Percentiles rank a stretch among this genome's conserved stretches.
Conservation (phyloP, 2,888 invertebrate species). For the Onthophagus sagittarius region DNA sequence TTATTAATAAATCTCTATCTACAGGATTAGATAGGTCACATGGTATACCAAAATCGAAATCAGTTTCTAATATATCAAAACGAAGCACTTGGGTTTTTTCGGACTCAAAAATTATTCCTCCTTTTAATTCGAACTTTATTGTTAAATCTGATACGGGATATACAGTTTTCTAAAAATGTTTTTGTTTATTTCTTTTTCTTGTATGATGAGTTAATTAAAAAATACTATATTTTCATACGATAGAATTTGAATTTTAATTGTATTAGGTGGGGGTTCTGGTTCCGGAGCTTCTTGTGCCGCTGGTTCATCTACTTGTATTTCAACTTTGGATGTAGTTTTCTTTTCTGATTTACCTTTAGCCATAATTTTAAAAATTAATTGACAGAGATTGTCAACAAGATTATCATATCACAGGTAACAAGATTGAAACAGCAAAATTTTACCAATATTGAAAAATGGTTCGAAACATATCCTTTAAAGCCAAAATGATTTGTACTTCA, state of each 20-base stretch:
- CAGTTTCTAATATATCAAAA: slow-evolving; percentile 20
- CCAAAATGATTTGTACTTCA: too few relatives aligned
- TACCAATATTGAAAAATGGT: too few relatives aligned
- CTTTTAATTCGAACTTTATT: slow-evolving; percentile 30
- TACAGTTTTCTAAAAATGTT: slow-evolving; percentile 28
- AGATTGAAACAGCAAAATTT: too few relatives aligned
- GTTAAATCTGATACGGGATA: slow-evolving; percentile 35
- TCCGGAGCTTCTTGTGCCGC: background rate
- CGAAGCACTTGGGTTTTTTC: slow-evolving; percentile 26
- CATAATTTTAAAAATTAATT: background rate
- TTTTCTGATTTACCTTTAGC: background rate
- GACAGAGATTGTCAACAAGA: too few relatives aligned
- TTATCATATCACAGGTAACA: too few relatives aligned
- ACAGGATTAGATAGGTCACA: slow-evolving; percentile 21
- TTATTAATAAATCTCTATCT: slow-evolving; percentile 27
- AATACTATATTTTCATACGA: slow-evolving; percentile 5
- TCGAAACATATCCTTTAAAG: too few relatives aligned
- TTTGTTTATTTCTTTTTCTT: background rate
- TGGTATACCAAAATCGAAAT: slow-evolving; percentile 25
- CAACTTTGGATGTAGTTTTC: background rate
- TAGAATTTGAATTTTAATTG: background rate
- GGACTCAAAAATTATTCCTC: slow-evolving; percentile 33
- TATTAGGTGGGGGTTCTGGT: slow-evolving; percentile 1
- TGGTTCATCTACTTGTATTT: background rate
- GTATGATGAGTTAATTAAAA: background rate